Conservation (phyloP, 1,140 invertebrate genomes). For the Papilio dardanus region DNA sequence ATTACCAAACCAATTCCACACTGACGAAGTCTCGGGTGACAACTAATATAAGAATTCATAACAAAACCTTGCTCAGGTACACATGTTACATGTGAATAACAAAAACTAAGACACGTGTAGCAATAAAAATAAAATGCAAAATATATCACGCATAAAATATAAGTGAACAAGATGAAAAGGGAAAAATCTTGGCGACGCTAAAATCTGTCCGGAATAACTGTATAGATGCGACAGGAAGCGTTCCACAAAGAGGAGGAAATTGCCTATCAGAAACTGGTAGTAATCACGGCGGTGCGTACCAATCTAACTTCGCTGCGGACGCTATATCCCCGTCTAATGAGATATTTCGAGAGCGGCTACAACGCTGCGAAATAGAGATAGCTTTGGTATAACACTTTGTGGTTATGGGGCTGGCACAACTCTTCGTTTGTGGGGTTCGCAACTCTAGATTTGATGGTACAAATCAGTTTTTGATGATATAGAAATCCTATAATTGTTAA, state of each 20-base stretch:
- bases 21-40: no score
- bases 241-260: constrained; percentile 72
- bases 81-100: background rate
- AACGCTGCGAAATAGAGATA: constrained; percentile 23
- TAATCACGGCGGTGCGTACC: constrained; percentile 62
- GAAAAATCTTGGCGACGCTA: constrained; percentile 49
- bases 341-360: constrained; percentile 52
- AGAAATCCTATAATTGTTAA: no score
- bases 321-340: constrained; percentile 55
- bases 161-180: constrained; percentile 18
- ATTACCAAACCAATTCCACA: no score
- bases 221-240: constrained; percentile 55
- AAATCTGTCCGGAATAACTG: constrained; percentile 64
- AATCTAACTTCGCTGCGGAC: constrained; percentile 65
- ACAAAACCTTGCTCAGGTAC: background rate
- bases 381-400: background rate
- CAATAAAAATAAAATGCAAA: constrained; percentile 37
- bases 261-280: constrained; percentile 66
- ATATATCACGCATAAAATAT: constrained; percentile 13
- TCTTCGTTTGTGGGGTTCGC: constrained; percentile 1
- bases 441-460: no score
- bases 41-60: background rate
- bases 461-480: no score
- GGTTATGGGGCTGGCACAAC: constrained; percentile 17
- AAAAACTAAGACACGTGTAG: constrained; percentile 36